Evolutionary conservation across 1,140 invertebrate genomes (phyloP).

Genomic region (Caenorhabditis tropicalis): DNA sequence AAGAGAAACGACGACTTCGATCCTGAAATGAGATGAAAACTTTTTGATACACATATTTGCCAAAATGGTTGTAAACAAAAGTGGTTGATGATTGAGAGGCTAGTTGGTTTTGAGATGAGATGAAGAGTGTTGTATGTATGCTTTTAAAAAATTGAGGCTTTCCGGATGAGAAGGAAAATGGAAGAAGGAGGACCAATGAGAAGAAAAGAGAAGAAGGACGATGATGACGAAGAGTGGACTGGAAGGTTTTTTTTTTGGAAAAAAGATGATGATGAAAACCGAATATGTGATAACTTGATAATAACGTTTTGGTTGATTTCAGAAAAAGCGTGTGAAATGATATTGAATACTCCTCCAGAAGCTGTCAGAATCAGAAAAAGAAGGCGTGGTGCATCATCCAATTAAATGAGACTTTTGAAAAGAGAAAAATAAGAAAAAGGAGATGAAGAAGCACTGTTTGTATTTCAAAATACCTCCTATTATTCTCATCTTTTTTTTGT

Average conservation of each 20-base stretch:
- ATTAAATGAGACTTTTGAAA: background rate
- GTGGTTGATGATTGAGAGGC: conserved; percentile 38
- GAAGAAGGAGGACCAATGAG: background rate
- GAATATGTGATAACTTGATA: conserved; percentile 28
- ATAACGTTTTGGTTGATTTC: conserved; percentile 5
- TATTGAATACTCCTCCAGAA: background rate
- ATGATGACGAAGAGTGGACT: conserved; percentile 13
- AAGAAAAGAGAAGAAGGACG: background rate
- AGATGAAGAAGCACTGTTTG: background rate
- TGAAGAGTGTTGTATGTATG: conserved; percentile 38
- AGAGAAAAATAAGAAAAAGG: no score
- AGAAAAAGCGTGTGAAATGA: background rate
- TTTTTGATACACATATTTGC: conserved; percentile 28
- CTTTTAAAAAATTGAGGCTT: conserved; percentile 44
- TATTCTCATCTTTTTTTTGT: background rate
- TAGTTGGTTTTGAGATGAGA: conserved; percentile 37
- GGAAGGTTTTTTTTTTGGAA: conserved; percentile 17
- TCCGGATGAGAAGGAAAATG: conserved; percentile 26
- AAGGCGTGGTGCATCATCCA: background rate
- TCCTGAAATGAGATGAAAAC: conserved; percentile 19
- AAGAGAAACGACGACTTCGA: background rate
- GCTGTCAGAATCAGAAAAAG: conserved; percentile 2
- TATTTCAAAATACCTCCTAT: background rate
- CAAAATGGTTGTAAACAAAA: conserved; percentile 23
- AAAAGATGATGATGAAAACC: background rate